Base-by-base conservation (phyloP, 2,888 invertebrate genomes). In the Plemyria rubiginata region DNA sequence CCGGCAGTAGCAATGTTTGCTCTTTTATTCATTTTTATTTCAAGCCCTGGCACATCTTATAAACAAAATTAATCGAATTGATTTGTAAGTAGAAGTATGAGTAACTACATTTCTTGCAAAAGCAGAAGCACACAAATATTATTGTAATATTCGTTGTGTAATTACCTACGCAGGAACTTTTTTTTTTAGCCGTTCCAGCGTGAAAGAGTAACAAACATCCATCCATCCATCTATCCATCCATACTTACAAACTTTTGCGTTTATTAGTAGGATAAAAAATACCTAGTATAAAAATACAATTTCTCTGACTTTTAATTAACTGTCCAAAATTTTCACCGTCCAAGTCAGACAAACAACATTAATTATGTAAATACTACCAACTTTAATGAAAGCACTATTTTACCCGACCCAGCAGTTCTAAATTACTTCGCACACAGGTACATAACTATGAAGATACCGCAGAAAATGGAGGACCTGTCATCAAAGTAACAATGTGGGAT, bases 331-430 rank as follows among this genome's bases (percentile, higher is more conserved):
- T 54, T 59, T 22, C 4, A 28, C 11, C 32, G 65, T 59, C 55
- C 59, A 38, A 48, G 40, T 55, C 64, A 62, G 43, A 62, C 65
- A 67, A 63, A 68, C 62, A 65, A 65, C 62, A 69, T 69, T 61
- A 49, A 65, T 62, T 69, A 70, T 71, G 64, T n/a, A 49, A 67
- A 65, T 66, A 54, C 40, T 59, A 45, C 29, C 68, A 65, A 67
- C 40, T 62, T 67, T 63, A 67, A 66, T 66, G 65, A 60, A 66
- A 67, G 55, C 66, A 71, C 69, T 71, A 71, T 67, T 66, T 69
- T 61, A 66, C 62, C 61, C 63, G 29, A 61, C 50, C 43, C 53
- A 59, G 49, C 66, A 67, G 60, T 66, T 67, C 62, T 71, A 69
- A 67, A 71, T 69, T 60, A 71, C 71, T 71, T 67, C 54, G 56